Conservation (phyloP, 1,140 invertebrate species). For the Hylyphantes graminicola region DNA sequence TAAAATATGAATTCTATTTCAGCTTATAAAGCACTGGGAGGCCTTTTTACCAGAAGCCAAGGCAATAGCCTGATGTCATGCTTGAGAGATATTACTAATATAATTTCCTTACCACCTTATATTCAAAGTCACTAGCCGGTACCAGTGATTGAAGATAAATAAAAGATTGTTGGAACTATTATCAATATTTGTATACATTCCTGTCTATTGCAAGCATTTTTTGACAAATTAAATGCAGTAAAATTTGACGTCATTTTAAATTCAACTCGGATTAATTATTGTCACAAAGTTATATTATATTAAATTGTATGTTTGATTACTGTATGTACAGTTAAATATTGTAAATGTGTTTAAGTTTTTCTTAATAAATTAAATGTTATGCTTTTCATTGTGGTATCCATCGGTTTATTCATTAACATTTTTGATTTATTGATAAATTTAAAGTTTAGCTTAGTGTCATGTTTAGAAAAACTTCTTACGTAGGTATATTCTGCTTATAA, state of each 20-base stretch:
- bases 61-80: slow-evolving; percentile 65
- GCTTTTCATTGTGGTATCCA: neutral
- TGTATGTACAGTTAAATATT: slow-evolving; percentile 30
- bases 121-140: slow-evolving; percentile 46
- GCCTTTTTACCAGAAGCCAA: slow-evolving; percentile 72
- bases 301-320: slow-evolving; percentile 9
- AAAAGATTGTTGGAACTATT: slow-evolving; percentile 4
- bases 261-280: slow-evolving; percentile 4
- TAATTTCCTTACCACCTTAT: slow-evolving; percentile 2
- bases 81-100: neutral
- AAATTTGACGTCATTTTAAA: slow-evolving; percentile 10
- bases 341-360: slow-evolving; percentile 22
- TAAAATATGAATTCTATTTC: neutral
- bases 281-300: slow-evolving; percentile 3
- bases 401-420: neutral
- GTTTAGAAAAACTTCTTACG: too few relatives aligned
- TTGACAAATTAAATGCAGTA: slow-evolving; percentile 6
- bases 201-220: slow-evolving; percentile 10
- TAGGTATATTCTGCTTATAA: too few relatives aligned
- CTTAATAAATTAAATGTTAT: slow-evolving; percentile 31
- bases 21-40: slow-evolving; percentile 73
- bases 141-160: slow-evolving; percentile 43
- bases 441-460: too few relatives aligned
- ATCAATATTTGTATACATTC: slow-evolving; percentile 22
- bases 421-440: too few relatives aligned